These are phyloP conservation scores for Plusia festucae DNA, from an alignment of 2,888 invertebrate species.

Conservation along the genomic window DNA sequence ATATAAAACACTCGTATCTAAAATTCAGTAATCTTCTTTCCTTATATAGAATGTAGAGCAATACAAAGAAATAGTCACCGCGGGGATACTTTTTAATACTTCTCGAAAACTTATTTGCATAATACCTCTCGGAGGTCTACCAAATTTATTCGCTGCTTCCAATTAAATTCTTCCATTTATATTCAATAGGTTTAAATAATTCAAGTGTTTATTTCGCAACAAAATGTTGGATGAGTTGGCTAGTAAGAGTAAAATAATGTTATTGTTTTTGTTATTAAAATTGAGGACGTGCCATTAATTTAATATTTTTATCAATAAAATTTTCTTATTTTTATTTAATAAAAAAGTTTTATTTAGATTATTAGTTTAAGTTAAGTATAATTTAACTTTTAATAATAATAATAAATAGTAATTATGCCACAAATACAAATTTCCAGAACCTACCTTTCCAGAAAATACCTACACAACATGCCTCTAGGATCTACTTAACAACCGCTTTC, in stretches of 20 bases:
- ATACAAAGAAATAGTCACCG: conserved; percentile 29
- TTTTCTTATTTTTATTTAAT: no score
- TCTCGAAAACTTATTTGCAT: conserved; percentile 48
- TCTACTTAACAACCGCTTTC: no score
- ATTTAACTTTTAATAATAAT: no score
- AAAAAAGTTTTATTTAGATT: no score
- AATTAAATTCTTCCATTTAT: conserved; percentile 60
- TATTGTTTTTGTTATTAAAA: not conserved
- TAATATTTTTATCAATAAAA: no score
- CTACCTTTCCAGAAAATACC: no score
- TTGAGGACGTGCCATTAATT: no score
- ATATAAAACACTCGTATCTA: not conserved
- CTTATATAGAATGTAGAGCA: not conserved
- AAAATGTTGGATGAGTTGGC: conserved; percentile 5
- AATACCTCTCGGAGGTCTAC: conserved; percentile 43
- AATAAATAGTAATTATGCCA: no score
- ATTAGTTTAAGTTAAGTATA: no score
- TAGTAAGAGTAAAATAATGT: not conserved
- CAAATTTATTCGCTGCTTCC: conserved; percentile 47
- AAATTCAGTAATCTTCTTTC: not conserved
- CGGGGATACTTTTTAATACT: conserved; percentile 48
- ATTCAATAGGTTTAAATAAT: conserved; percentile 59
- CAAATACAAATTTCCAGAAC: no score
- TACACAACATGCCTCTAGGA: no score
- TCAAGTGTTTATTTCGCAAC: conserved; percentile 2